Evolutionary conservation across 2,113 vertebrate species (phyloP).

Genomic region (Prochilodus magdalenae): DNA sequence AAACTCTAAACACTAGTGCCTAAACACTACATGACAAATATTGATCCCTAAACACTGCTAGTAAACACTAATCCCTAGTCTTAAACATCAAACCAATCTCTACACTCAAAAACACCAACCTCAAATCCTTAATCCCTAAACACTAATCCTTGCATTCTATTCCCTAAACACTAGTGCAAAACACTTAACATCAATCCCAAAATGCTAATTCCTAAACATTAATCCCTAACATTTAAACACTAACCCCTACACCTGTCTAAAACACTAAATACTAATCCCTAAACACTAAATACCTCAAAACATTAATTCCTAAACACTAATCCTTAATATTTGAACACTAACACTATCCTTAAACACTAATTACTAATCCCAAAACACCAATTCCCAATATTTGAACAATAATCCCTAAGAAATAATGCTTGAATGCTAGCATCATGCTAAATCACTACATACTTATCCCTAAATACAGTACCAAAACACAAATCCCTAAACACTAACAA

Average conservation of each 20-base stretch:
- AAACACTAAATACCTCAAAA: neutral
- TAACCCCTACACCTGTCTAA: neutral
- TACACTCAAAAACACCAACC: too few relatives aligned
- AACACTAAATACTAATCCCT: neutral
- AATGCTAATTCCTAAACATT: neutral
- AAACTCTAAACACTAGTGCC: neutral
- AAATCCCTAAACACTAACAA: too few relatives aligned
- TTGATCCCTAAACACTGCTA: neutral
- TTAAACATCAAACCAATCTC: too few relatives aligned
- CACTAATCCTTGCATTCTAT: neutral
- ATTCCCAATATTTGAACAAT: neutral
- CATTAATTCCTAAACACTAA: too few relatives aligned
- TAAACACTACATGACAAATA: neutral
- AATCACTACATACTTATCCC: too few relatives aligned
- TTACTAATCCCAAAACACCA: neutral
- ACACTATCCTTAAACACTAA: neutral
- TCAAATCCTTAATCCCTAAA: neutral
- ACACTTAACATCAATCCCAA: neutral
- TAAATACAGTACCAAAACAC: too few relatives aligned
- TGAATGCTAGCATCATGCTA: too few relatives aligned
- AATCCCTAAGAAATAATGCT: too few relatives aligned
- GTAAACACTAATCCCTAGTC: too few relatives aligned
- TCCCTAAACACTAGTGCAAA: neutral
- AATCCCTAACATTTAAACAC: neutral
- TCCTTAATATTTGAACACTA: too few relatives aligned